Percentiles rank a stretch among this genome's conserved stretches.
phyloP scores from a whole-genome alignment of 1,140 invertebrate genomes.

The Oreohelix idahoensis region DNA sequence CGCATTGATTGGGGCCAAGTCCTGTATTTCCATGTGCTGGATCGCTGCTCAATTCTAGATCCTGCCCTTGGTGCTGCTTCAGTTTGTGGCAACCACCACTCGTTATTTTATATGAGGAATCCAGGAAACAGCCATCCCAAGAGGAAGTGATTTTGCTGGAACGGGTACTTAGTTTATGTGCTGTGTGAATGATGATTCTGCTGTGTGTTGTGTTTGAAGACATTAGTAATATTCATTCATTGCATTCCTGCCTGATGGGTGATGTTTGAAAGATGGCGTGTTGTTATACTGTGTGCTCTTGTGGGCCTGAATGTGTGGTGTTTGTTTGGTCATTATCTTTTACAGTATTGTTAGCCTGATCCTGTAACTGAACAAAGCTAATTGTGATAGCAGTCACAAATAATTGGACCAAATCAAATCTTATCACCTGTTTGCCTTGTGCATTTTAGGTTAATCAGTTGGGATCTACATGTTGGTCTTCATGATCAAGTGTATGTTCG shows the following conservation, averaged over 20 bases:
- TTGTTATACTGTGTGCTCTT: too few species aligned
- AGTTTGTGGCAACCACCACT: not conserved
- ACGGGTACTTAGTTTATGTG: not conserved
- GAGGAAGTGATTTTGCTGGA: not conserved
- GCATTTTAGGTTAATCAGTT: not conserved
- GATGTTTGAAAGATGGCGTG: not conserved
- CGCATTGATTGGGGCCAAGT: not conserved
- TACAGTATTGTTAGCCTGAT: not conserved
- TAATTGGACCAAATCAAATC: constrained; percentile 15
- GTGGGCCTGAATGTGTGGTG: too few species aligned
- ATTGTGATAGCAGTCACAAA: not conserved
- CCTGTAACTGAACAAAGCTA: not conserved
- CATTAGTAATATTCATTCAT: not conserved
- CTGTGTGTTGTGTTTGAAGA: not conserved
- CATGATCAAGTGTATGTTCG: too few species aligned
- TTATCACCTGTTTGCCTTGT: not conserved
- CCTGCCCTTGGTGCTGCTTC: constrained; percentile 1
- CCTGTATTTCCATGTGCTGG: constrained; percentile 25
- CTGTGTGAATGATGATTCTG: not conserved
- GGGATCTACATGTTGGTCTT: not conserved
- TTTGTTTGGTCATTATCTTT: not conserved
- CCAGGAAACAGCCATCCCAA: not conserved
- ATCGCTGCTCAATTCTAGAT: constrained; percentile 22
- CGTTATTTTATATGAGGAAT: not conserved
- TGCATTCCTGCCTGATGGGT: constrained; percentile 25